Conservation (phyloP, 1,140 invertebrate species). For the Megalonaias nervosa region DNA sequence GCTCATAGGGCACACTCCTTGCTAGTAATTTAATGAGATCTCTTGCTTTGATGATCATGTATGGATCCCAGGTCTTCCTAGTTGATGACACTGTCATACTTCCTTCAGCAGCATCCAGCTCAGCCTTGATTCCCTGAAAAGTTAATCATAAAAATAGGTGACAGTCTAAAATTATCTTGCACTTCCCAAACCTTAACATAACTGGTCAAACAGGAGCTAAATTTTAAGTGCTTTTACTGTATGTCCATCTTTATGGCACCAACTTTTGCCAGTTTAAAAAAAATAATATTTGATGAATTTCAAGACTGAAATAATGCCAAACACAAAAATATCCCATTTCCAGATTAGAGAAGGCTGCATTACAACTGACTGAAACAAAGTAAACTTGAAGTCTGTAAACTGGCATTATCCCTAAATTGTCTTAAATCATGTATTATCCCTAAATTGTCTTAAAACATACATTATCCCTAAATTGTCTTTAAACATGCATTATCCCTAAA, state of each 20-base stretch:
- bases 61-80: constrained; percentile 99
- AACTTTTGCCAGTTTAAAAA: not conserved
- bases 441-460: too few relatives aligned
- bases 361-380: not conserved
- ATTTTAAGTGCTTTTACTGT: not conserved
- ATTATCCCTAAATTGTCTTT: too few relatives aligned
- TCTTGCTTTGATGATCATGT: constrained; percentile 95
- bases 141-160: not conserved
- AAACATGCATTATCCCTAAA: too few relatives aligned
- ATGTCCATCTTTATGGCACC: not conserved
- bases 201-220: too few relatives aligned
- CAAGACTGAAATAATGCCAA: not conserved
- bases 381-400: too few relatives aligned
- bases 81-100: constrained; percentile 96
- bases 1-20: constrained; percentile 97
- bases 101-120: constrained; percentile 96
- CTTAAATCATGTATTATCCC: too few relatives aligned
- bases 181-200: too few relatives aligned
- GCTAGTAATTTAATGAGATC: constrained; percentile 97
- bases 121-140: constrained; percentile 84
- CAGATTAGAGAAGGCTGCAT: not conserved
- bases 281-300: not conserved
- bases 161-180: not conserved
- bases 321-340: not conserved
- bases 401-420: too few relatives aligned